Conservation (phyloP, 2,113 vertebrate species). For the Orientallactaga bullata region DNA sequence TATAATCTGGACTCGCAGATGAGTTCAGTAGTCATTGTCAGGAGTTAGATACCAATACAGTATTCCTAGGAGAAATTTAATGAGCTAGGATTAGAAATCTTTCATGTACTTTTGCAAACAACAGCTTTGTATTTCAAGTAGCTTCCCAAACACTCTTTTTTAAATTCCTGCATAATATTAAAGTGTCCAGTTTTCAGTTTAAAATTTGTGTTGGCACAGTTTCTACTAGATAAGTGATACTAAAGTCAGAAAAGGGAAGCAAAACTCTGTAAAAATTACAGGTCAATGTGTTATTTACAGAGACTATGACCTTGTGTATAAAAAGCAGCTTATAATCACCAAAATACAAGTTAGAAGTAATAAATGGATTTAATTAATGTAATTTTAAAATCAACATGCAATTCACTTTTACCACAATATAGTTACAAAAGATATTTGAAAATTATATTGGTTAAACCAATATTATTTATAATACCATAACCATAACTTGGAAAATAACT, state of each 20-base stretch:
- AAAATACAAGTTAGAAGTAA: background rate
- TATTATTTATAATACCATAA: background rate
- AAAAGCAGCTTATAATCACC: background rate
- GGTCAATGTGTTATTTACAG: background rate
- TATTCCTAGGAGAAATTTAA: background rate
- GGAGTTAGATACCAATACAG: background rate
- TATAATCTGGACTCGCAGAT: background rate
- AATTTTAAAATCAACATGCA: background rate
- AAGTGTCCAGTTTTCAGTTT: background rate
- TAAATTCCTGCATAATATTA: background rate
- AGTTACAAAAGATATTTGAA: background rate
- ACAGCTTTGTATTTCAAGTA: background rate
- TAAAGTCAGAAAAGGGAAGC: background rate
- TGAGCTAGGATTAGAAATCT: background rate
- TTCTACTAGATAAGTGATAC: background rate
- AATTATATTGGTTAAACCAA: background rate
- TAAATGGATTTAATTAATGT: background rate
- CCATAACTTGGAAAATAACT: background rate
- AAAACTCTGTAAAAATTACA: background rate
- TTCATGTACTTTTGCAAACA: no score
- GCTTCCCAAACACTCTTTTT: background rate
- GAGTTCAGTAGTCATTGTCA: background rate
- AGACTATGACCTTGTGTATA: background rate
- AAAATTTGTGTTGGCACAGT: no score
- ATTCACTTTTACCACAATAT: background rate